These are phyloP conservation scores for Corythornis leucogaster DNA, from an alignment of 2,797 vertebrate species.

Conservation along the genomic window DNA sequence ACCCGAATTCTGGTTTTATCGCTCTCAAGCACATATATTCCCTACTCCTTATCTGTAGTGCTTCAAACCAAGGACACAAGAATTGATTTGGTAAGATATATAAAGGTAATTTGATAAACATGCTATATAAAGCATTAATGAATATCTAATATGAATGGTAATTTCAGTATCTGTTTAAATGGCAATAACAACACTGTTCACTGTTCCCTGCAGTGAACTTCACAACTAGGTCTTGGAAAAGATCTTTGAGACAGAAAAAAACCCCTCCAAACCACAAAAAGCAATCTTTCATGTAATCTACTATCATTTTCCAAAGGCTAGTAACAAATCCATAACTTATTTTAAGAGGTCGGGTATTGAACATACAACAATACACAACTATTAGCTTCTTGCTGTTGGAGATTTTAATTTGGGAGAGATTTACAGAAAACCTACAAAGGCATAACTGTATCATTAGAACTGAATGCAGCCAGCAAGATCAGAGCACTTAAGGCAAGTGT, in stretches of 20 bases:
- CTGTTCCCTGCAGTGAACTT: background rate
- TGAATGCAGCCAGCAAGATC: background rate
- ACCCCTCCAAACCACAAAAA: background rate
- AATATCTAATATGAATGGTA: background rate
- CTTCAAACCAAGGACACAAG: slow-evolving; percentile 44
- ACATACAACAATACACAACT: background rate
- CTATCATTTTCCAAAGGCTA: slow-evolving; percentile 20
- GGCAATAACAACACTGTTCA: background rate
- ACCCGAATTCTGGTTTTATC: slow-evolving; percentile 10
- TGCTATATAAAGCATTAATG: slow-evolving; percentile 1
- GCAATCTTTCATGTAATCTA: slow-evolving; percentile 14
- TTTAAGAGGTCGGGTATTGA: slow-evolving; percentile 36
- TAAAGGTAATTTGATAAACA: slow-evolving; percentile 43
- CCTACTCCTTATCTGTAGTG: slow-evolving; percentile 32
- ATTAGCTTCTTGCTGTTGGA: background rate
- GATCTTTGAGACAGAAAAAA: background rate
- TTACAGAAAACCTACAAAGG: slow-evolving; percentile 4
- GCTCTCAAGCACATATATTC: background rate
- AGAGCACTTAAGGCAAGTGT: background rate
- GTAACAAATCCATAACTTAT: slow-evolving; percentile 41
- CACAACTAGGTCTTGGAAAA: background rate
- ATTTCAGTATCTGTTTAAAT: slow-evolving; percentile 4
- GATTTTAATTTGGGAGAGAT: slow-evolving; percentile 32
- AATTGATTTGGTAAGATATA: slow-evolving; percentile 45
- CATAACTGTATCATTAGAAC: background rate